Base-by-base conservation (phyloP, 2,113 vertebrate genomes). In the Rhabdomys dilectus region DNA sequence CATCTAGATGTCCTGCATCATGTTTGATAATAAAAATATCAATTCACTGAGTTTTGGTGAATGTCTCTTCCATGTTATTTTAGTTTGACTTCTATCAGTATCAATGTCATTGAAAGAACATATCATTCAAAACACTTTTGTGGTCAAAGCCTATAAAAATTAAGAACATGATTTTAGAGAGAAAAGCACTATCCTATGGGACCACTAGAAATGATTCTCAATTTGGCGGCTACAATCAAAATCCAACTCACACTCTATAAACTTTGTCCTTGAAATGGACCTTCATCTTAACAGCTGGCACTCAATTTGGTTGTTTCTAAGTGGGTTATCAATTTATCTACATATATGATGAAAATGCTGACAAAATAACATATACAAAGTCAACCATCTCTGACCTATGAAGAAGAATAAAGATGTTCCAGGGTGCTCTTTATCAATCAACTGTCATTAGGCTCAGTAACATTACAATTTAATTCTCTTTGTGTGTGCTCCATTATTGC, bases 211-310 rank as follows among this genome's bases (percentile, higher is more conserved):
- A 82, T 85, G 17, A 26, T 96, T 93, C n/a, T 94, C 70, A 93
- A 72, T 92, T 95, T 96, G 93, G 15, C 24, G 81, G 78, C 16
- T 82, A 89, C 48, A 82, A 48, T 87, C 53, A 96, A 93, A 91
- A 90, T 84, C 34, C 45, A 91, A 88, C 26, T 82, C 66, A 93
- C 12, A 85, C 42, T 95, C 80, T 92, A 16, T 92, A 84, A 95
- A 92, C 70, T 24, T 53, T 62, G 15, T 89, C 66, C 92, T 95
- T 95, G 60, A 94, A 93, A 53, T 91, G 58, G 60, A 51, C n/a
- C 36, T 97, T 97, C 58, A 78, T 17, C 81, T 16, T 95, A 86
- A 92, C 88, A 95, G 66, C 94, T 90, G 75, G 34, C 58, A 60
- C 53, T 91, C 64, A 78, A 29, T 92, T 84, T 86, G 34, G 31